Evolutionary conservation across 1,140 invertebrate genomes (phyloP).

Genomic region (Palaemon carinicauda): DNA sequence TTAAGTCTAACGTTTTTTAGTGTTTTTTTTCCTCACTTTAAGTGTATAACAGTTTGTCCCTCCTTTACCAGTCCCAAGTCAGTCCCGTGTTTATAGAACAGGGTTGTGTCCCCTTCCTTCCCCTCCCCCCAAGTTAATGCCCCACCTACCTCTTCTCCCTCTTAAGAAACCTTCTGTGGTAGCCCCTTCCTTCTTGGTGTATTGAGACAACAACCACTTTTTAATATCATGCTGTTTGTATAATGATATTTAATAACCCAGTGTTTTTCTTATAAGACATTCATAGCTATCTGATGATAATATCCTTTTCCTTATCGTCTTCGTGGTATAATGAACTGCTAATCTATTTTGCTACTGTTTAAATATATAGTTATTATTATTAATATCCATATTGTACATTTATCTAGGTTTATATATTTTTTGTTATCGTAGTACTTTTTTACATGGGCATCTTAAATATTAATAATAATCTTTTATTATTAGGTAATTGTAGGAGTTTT

Average conservation of each 20-base stretch:
- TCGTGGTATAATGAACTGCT: neutral
- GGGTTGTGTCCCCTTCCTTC: conserved; percentile 20
- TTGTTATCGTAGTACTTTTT: neutral
- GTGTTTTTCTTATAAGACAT: no score
- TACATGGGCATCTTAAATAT: conserved; percentile 37
- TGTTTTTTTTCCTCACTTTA: no score
- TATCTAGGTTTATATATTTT: neutral
- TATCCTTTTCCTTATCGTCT: no score
- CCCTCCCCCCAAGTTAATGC: neutral
- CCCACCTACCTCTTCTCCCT: neutral
- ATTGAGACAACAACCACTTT: conserved; percentile 13
- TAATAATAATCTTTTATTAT: neutral
- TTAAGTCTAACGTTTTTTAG: no score
- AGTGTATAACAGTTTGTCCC: neutral
- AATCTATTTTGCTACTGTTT: no score
- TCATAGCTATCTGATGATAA: no score
- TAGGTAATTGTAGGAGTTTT: conserved; percentile 32
- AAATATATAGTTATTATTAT: conserved; percentile 16
- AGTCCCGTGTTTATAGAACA: neutral
- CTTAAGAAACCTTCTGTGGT: no score
- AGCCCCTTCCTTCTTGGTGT: conserved; percentile 19
- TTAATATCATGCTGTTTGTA: neutral
- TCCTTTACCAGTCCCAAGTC: neutral
- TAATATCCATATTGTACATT: conserved; percentile 36
- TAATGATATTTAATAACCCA: no score